Evolutionary conservation across 2,888 invertebrate species (phyloP).

Genomic region (Drosophila parthenogenetica): DNA sequence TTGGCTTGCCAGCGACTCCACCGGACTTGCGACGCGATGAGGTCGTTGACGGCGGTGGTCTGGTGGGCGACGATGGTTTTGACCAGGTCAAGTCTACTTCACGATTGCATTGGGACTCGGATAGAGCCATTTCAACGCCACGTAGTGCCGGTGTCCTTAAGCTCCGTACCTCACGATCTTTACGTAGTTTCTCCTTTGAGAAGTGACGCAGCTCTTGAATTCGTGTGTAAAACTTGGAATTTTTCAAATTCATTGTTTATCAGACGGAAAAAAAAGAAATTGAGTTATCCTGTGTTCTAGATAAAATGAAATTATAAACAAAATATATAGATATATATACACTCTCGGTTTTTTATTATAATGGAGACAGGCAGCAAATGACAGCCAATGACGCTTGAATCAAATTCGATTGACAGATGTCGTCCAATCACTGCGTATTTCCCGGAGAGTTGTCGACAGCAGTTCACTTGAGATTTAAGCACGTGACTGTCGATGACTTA

Average conservation of each 20-base stretch:
- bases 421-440: neutral
- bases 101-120: conserved; percentile 34
- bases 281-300: conserved; percentile 34
- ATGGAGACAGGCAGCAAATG: conserved; percentile 16
- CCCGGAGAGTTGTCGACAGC: neutral
- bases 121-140: conserved; percentile 60
- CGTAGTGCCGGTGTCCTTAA: conserved; percentile 31
- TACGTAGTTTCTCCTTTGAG: conserved; percentile 76
- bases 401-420: conserved; percentile 40
- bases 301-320: conserved; percentile 42
- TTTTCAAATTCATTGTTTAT: conserved; percentile 80
- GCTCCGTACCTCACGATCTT: conserved; percentile 57
- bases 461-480: too few relatives aligned
- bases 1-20: conserved; percentile 2
- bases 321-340: conserved; percentile 14
- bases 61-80: neutral
- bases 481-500: neutral
- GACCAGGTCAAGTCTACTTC: conserved; percentile 50
- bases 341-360: neutral
- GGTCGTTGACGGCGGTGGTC: neutral
- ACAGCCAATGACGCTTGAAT: conserved; percentile 55
- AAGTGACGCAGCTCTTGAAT: conserved; percentile 79
- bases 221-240: conserved; percentile 81
- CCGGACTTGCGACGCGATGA: conserved; percentile 6
- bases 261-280: conserved; percentile 32